These are phyloP conservation scores for Neolamprologus variostigma DNA, from an alignment of 2,113 vertebrate species.

Conservation along the genomic window DNA sequence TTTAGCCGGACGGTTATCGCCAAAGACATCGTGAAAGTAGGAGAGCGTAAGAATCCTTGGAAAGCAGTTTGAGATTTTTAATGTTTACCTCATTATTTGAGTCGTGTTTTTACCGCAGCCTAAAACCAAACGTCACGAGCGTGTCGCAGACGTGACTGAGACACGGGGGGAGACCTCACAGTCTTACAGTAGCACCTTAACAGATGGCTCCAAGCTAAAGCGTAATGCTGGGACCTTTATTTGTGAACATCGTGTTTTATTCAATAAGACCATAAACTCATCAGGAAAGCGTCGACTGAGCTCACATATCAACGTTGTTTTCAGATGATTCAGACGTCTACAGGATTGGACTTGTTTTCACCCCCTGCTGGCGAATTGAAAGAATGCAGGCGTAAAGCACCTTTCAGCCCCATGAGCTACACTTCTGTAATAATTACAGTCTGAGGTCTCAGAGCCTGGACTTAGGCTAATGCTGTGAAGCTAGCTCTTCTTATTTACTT, in stretches of 20 bases:
- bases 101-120: background rate
- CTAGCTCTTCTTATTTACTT: background rate
- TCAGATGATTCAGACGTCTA: background rate
- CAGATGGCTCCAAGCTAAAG: background rate
- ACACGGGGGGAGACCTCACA: background rate
- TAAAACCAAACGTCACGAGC: background rate
- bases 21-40: background rate
- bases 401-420: rapidly evolving
- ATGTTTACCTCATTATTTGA: background rate
- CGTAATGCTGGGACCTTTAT: background rate
- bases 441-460: background rate
- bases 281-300: background rate
- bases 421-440: background rate
- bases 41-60: background rate
- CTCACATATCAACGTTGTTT: background rate
- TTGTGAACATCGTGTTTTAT: background rate
- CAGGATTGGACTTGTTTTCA: background rate
- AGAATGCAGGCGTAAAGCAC: background rate
- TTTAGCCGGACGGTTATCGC: background rate
- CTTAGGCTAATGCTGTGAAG: background rate
- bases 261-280: background rate
- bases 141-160: background rate
- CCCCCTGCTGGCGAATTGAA: background rate
- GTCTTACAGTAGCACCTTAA: background rate
- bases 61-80: background rate